Evolutionary conservation across 2,797 vertebrate species (phyloP), one percentile per base, ranked within the genome.

Genomic region (Anabacerthia variegaticeps): DNA sequence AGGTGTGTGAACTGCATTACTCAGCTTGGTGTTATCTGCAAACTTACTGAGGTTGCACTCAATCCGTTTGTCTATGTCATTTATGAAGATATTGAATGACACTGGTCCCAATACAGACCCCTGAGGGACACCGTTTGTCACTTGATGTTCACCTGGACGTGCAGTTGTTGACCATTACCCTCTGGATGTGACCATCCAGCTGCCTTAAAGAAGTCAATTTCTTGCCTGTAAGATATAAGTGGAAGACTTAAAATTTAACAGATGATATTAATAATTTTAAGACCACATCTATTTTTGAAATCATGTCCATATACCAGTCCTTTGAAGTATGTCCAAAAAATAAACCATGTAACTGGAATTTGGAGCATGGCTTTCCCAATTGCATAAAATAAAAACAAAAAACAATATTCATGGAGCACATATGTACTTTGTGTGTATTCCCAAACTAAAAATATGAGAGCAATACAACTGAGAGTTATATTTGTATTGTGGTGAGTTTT

Each of bases 1-100:
- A 28, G 12, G 24, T 1, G 10, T 10, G 10, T 39, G 49, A 62
- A 6, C 37, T 0, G 0, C 43, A 34, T 23, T 14, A 14, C 24
- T 81, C 51, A 63, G 10, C 30, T 58, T 43, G 12, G 6, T 75
- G n/a, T 32, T 13, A 6, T 8, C 28, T 46, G 44, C 37, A 52
- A 8, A 55, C 12, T 26, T 73, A 17, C 11, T 44, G 58, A 46
- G 48, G 3, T 27, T 71, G n/a, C 52, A 6, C 18, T 56, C 41
- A 37, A 6, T 55, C 43, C 26, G 14, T 27, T 21, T 20, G 15
- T 37, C 43, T 68, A 12, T 56, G 39, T 62, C 55, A 26, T 10
- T 39, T 17, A 9, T 34, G 8, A 74, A 30, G 41, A 30, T 14
- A 26, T 26, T 20, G 49, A 74, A 49, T 21, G 43, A 28, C 12